phyloP scores from a whole-genome alignment of 2,797 vertebrate genomes.

The Poeciliopsis gracilis region DNA sequence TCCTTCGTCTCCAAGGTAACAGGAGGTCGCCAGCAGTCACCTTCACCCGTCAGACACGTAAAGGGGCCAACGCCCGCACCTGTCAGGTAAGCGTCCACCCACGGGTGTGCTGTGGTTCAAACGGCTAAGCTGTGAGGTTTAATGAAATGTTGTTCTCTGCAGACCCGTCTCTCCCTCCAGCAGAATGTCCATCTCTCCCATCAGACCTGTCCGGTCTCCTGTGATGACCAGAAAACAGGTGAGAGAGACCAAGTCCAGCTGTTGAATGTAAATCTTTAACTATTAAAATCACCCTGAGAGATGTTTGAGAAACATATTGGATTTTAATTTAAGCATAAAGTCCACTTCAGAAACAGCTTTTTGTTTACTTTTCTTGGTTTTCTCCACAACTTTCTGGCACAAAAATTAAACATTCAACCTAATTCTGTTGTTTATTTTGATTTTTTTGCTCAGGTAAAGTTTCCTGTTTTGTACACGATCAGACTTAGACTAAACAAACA shows the following conservation, averaged over 20 bases:
- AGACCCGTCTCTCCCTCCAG: slow-evolving; percentile 92
- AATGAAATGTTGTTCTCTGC: slow-evolving; percentile 18
- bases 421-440: neutral
- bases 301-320: neutral
- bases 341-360: too few species aligned
- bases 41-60: slow-evolving; percentile 94
- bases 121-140: neutral
- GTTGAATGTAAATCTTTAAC: neutral
- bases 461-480: neutral
- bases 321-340: too few species aligned
- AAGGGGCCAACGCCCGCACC: slow-evolving; percentile 87
- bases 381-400: neutral
- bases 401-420: neutral
- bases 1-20: slow-evolving; percentile 85
- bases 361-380: neutral
- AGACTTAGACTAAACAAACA: neutral
- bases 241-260: slow-evolving; percentile 2
- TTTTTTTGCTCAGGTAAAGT: neutral
- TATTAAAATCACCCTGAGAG: neutral
- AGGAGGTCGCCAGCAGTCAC: slow-evolving; percentile 90
- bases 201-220: slow-evolving; percentile 94
- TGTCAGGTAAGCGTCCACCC: slow-evolving; percentile 55
- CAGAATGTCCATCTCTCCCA: slow-evolving; percentile 90
- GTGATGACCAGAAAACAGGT: slow-evolving; percentile 84
- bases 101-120: neutral